These are phyloP conservation scores for Eretmochelys imbricata DNA, from an alignment of 2,113 vertebrate species.

Conservation along the genomic window DNA sequence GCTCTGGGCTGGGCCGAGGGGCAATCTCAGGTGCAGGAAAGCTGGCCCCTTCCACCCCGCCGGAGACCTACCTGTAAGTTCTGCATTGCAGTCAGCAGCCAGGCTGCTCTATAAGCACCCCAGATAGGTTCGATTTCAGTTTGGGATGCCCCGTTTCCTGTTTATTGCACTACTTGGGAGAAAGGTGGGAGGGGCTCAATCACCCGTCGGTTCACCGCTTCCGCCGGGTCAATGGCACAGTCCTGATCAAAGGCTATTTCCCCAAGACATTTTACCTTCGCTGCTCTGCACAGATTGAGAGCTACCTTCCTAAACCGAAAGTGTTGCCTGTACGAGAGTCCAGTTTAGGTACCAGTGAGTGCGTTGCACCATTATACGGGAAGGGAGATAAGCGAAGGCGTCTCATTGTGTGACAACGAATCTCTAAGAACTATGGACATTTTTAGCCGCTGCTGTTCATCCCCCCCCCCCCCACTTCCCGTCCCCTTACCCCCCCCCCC, in stretches of 20 bases:
- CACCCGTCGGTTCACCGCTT: neutral
- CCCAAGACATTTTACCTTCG: neutral
- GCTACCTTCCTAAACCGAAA: no score
- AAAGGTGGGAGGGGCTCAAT: neutral
- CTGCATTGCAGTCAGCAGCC: neutral
- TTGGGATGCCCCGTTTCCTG: neutral
- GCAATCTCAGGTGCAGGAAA: rapidly evolving
- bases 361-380: neutral
- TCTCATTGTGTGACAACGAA: neutral
- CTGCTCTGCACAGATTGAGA: neutral
- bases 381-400: rapidly evolving
- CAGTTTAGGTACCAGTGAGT: neutral
- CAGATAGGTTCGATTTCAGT: rapidly evolving
- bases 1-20: rapidly evolving
- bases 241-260: neutral
- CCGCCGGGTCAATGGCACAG: neutral
- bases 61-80: rapidly evolving
- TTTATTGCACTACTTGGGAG: neutral
- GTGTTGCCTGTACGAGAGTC: neutral
- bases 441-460: no score
- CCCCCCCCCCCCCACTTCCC: rapidly evolving
- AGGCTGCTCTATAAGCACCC: neutral
- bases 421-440: neutral
- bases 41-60: neutral
- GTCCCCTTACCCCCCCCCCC: neutral